Base-by-base conservation (phyloP, 2,113 vertebrate genomes). In the Heliornis fulica region DNA sequence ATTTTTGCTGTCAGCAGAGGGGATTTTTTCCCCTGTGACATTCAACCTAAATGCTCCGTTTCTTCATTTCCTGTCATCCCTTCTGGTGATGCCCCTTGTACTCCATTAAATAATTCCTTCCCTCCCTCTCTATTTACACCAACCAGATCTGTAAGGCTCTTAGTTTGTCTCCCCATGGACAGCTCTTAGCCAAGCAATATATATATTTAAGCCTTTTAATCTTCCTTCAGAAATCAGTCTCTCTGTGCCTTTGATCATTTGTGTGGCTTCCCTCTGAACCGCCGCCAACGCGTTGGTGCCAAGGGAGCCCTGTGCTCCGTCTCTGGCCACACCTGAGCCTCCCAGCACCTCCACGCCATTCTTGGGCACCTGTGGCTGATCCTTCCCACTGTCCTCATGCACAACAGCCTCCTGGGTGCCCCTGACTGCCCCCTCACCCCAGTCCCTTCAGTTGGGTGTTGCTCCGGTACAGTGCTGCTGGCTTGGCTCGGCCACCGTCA, bases 181-280 rank as follows among this genome's bases (percentile, higher is more conserved):
- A 93, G 93, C 93, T 96, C 92, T 96, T 93, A 96, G 85, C 88
- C 80, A 86, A 96, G 94, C 76, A 75, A 92, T 89, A 95, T 92
- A 94, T 96, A 86, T 95, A 93, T 94, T 96, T 96, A 95, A 96
- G 86, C 96, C 92, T 96, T 94, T 96, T 92, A 96, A 96, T 96
- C 94, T 95, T 89, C 86, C 87, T 95, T 93, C 90, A 71, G 83
- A 87, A 89, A 88, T 93, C 93, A 93, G 80, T 93, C 88, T 90
- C 86, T 29, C 65, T 1, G 7, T 71, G 92, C 88, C 90, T 96
- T 96, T 96, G 90, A 96, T 95, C 96, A 84, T 75, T 87, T 38
- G 46, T 14, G 78, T 43, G 90, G 81, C 82, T 93, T 96, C 75
- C 31, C 78, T 82, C 70, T 65, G 87, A 89, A 70, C 70, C 1